phyloP scores from a whole-genome alignment of 2,888 invertebrate species.

The Suillia variegata region DNA sequence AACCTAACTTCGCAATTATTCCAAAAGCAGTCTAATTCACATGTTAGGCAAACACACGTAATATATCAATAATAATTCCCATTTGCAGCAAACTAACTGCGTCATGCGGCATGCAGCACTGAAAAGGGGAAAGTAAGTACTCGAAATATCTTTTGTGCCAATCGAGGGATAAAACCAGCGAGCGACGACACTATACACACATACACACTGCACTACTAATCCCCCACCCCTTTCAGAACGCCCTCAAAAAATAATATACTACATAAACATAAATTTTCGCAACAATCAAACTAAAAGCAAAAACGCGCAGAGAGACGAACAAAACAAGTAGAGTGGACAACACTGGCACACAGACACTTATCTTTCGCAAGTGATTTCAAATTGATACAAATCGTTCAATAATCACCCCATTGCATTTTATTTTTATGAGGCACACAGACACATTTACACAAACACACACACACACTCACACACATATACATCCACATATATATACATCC shows the following conservation, averaged over 20 bases:
- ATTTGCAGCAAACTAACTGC: conserved; percentile 35
- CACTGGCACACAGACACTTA: conserved; percentile 4
- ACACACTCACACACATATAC: not conserved
- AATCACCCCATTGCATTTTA: conserved; percentile 58
- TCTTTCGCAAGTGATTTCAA: conserved; percentile 39
- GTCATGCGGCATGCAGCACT: too few relatives aligned
- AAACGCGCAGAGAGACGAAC: conserved; percentile 13
- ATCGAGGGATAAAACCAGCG: too few relatives aligned
- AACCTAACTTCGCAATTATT: too few relatives aligned
- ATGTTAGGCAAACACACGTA: conserved; percentile 16
- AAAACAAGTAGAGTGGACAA: not conserved
- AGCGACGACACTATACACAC: too few relatives aligned
- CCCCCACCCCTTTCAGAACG: not conserved
- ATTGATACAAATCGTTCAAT: conserved; percentile 60
- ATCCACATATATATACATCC: too few relatives aligned
- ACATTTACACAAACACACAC: conserved; percentile 6
- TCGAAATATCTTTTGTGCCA: too few relatives aligned
- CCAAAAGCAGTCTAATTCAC: too few relatives aligned
- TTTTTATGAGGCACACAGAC: conserved; percentile 35
- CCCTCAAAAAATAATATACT: not conserved
- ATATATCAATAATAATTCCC: conserved; percentile 44
- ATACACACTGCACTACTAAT: not conserved
- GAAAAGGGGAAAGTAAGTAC: too few relatives aligned
- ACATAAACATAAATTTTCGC: conserved; percentile 2
- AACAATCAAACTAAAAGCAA: conserved; percentile 30